These are phyloP conservation scores for Callopanchax toddi DNA, from an alignment of 2,113 vertebrate genomes.

Conservation along the genomic window DNA sequence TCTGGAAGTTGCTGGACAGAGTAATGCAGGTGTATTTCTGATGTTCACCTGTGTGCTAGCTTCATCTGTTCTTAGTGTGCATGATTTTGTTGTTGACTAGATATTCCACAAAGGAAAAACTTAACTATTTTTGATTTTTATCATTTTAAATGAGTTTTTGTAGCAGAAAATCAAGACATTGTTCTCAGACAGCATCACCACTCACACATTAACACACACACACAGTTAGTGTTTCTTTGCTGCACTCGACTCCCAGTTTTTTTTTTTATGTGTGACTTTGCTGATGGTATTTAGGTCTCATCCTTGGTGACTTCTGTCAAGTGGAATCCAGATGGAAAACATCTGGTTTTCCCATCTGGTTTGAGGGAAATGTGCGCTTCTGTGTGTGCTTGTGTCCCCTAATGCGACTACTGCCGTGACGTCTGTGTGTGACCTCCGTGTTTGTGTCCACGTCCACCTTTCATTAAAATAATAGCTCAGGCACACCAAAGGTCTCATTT, in stretches of 20 bases:
- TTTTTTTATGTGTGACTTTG: slow-evolving; percentile 59
- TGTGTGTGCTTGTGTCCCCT: slow-evolving; percentile 15
- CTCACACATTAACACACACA: slow-evolving; percentile 35
- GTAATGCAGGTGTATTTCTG: slow-evolving; percentile 54
- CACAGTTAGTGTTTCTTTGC: slow-evolving; percentile 22
- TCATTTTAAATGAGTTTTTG: background rate
- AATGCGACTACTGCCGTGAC: slow-evolving; percentile 23
- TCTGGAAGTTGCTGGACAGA: background rate
- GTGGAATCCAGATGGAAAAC: slow-evolving; percentile 71
- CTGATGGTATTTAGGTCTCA: slow-evolving; percentile 54
- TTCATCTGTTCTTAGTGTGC: background rate
- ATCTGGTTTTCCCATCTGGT: slow-evolving; percentile 68
- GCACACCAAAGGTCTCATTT: slow-evolving; percentile 58
- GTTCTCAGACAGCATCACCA: background rate
- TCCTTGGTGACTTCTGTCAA: slow-evolving; percentile 57
- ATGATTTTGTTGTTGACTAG: slow-evolving; percentile 2
- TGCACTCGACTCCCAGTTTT: slow-evolving; percentile 7
- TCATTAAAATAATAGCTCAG: slow-evolving; percentile 67
- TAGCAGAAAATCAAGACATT: slow-evolving; percentile 5
- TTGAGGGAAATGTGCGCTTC: slow-evolving; percentile 19
- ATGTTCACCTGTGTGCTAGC: too few relatives aligned
- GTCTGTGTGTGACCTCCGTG: slow-evolving; percentile 57
- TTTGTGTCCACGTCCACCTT: slow-evolving; percentile 53
- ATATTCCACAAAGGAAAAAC: background rate
- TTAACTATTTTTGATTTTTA: background rate